These are phyloP conservation scores for Pavo muticus DNA, from an alignment of 2,113 vertebrate genomes.

Conservation along the genomic window DNA sequence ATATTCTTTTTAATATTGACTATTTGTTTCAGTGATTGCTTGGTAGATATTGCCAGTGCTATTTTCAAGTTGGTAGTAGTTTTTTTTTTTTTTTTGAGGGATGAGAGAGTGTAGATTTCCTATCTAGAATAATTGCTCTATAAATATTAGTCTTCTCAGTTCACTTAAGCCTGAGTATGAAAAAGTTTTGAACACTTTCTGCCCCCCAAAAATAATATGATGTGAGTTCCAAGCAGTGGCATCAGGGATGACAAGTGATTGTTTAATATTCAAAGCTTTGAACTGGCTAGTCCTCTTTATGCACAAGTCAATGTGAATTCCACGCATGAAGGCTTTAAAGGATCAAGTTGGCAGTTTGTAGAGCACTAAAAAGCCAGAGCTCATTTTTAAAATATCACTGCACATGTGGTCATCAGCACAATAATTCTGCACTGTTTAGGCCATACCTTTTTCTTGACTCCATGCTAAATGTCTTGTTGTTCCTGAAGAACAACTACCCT, in stretches of 20 bases:
- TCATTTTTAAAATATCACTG: conserved; percentile 51
- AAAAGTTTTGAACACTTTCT: not conserved
- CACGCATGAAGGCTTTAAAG: not conserved
- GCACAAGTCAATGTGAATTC: conserved; percentile 13
- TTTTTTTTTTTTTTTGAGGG: not conserved
- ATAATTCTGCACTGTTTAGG: not conserved
- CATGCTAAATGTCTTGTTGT: not conserved
- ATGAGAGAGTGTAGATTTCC: not conserved
- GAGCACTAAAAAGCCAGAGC: conserved; percentile 21
- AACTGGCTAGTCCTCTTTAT: not conserved
- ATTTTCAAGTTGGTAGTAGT: not conserved
- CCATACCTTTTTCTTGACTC: not conserved
- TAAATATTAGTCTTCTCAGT: not conserved
- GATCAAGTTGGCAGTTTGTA: not conserved
- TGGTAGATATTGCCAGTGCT: not conserved
- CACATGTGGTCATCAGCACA: conserved; percentile 5
- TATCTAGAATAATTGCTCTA: not conserved
- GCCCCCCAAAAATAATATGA: not conserved
- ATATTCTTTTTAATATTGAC: conserved; percentile 30
- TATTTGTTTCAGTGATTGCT: conserved; percentile 31
- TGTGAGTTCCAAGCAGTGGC: not conserved
- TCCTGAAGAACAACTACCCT: not conserved
- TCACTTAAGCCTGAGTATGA: not conserved
- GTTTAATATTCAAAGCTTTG: conserved; percentile 18
- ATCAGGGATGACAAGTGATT: conserved; percentile 6